phyloP scores from a whole-genome alignment of 2,797 vertebrate genomes.

The Phoxinus dragarum region DNA sequence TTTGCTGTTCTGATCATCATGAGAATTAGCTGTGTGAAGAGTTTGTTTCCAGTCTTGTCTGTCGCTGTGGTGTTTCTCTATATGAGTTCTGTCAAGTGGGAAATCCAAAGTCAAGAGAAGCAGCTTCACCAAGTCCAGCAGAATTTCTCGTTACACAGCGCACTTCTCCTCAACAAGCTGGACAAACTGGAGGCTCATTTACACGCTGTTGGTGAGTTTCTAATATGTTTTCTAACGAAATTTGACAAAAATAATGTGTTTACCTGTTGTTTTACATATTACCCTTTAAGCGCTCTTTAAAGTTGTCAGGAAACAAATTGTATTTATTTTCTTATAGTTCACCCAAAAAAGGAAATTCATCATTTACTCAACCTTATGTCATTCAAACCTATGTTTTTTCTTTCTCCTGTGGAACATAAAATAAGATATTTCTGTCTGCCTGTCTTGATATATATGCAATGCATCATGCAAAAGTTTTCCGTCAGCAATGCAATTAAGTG shows the following conservation, averaged over 20 bases:
- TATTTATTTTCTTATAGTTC: too few species aligned
- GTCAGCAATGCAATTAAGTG: too few species aligned
- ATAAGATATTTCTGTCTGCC: too few species aligned
- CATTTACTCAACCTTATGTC: too few species aligned
- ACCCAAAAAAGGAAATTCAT: too few species aligned
- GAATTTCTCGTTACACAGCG: slow-evolving; percentile 60
- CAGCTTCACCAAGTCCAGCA: slow-evolving; percentile 55
- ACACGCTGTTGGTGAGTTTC: slow-evolving; percentile 64
- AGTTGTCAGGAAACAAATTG: neutral
- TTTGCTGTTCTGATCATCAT: neutral
- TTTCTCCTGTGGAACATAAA: too few species aligned
- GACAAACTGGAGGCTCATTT: slow-evolving; percentile 68
- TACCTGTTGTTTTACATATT: neutral
- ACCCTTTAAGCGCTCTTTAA: neutral
- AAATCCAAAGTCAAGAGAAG: slow-evolving; percentile 58
- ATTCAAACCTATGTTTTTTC: too few species aligned
- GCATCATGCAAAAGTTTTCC: too few species aligned
- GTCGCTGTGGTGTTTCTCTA: slow-evolving; percentile 46
- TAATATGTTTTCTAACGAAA: neutral
- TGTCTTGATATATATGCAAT: too few species aligned
- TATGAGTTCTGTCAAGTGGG: slow-evolving; percentile 62
- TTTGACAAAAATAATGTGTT: neutral
- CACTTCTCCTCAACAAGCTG: slow-evolving; percentile 66
- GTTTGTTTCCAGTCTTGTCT: neutral
- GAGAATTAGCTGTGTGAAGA: slow-evolving; percentile 17